phyloP scores from a whole-genome alignment of 2,888 invertebrate genomes.

The Noctua fimbriata region DNA sequence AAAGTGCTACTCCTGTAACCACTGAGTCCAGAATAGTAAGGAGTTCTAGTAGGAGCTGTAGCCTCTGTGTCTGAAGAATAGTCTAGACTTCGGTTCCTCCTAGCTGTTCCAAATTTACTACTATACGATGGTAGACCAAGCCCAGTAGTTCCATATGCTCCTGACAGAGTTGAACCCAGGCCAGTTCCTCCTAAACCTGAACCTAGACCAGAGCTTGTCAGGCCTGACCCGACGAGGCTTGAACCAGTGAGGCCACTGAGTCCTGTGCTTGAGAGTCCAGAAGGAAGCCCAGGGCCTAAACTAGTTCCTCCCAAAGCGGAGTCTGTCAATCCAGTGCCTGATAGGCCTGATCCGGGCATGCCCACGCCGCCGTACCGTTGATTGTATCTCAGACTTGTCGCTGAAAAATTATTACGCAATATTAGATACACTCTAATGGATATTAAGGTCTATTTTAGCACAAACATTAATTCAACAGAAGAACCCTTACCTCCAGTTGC shows the following conservation, averaged over 20 bases:
- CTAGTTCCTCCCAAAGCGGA: constrained; percentile 73
- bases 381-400: constrained; percentile 91
- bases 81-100: constrained; percentile 95
- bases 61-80: constrained; percentile 99
- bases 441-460: background rate
- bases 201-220: constrained; percentile 84
- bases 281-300: constrained; percentile 80
- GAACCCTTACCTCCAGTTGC: constrained; percentile 79
- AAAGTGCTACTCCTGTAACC: constrained; percentile 88
- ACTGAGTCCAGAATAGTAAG: constrained; percentile 93
- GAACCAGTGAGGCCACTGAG: constrained; percentile 87
- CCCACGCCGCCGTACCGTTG: constrained; percentile 90
- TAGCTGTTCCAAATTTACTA: constrained; percentile 91
- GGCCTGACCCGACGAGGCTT: constrained; percentile 72
- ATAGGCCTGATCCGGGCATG: constrained; percentile 79
- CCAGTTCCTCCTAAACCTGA: constrained; percentile 83
- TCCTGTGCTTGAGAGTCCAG: constrained; percentile 86
- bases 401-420: constrained; percentile 71
- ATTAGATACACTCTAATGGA: background rate
- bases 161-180: constrained; percentile 82
- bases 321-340: constrained; percentile 78
- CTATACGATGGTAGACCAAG: constrained; percentile 86
- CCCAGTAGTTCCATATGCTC: constrained; percentile 85
- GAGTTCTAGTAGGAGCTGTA: constrained; percentile 94
- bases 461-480: background rate